phyloP scores from a whole-genome alignment of 2,797 vertebrate genomes.

The Dendrocincla fuliginosa region DNA sequence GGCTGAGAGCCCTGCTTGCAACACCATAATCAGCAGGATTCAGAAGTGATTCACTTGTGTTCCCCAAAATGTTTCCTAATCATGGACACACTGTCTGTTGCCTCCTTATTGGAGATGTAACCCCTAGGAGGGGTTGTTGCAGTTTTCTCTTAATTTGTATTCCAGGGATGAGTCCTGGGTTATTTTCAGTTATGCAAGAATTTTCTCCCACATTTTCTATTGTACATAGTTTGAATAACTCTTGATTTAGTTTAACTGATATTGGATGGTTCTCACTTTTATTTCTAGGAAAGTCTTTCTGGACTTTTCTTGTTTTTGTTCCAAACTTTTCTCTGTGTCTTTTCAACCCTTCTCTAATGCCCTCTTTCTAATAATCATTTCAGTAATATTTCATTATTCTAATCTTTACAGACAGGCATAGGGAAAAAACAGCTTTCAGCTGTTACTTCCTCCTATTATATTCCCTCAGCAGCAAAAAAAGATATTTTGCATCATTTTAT shows the following conservation, averaged over 20 bases:
- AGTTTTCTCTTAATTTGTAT: background rate
- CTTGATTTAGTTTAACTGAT: background rate
- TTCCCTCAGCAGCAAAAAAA: background rate
- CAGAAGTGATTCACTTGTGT: background rate
- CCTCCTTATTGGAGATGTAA: background rate
- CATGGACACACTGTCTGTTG: rapidly evolving
- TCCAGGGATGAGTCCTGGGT: background rate
- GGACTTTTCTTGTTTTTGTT: background rate
- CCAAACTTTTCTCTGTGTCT: background rate
- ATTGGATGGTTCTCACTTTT: background rate
- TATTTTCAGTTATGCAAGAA: background rate
- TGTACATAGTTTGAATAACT: background rate
- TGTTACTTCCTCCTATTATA: background rate
- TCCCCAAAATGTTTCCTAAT: background rate
- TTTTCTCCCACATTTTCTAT: background rate
- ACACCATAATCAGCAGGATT: background rate
- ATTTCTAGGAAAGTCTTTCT: background rate
- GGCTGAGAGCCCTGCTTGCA: background rate
- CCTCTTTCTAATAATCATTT: background rate
- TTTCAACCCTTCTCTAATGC: background rate
- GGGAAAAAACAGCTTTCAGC: background rate
- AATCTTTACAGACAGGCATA: background rate
- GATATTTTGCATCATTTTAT: background rate
- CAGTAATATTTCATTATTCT: constrained; percentile 2
- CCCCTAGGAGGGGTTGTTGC: background rate